Base-by-base conservation (phyloP, 2,888 invertebrate genomes). In the Caenorhabditis parvicauda region DNA sequence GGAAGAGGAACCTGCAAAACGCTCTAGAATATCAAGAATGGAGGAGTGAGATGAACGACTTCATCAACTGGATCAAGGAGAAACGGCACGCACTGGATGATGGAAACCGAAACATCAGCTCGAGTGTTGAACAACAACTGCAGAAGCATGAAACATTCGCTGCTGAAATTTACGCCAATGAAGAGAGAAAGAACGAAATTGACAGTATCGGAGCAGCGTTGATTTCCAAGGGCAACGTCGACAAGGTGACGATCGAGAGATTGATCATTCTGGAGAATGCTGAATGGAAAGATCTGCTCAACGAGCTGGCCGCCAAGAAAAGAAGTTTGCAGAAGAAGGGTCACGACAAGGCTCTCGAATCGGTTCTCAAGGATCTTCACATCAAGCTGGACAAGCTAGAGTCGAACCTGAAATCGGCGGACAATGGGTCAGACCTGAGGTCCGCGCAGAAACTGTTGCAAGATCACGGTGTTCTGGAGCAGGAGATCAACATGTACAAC, bases 11-110 rank as follows among this genome's bases (percentile, higher is more conserved):
- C 22, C 83, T 96, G 22, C 87, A 89, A 53, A 91, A 90, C 2
- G 90, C 92, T 0, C 88, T 90, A 72, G 90, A 90, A 48, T 93
- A 90, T 82, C 94, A 94, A 81, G 88, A 92, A 84, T 94, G 95
- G 82, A 87, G 90, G 25, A 89, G 93, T 0, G 91, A 94, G 79
- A 90, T 91, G 0, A 90, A 91, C 62, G 95, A 96, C 80, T 83
- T 85, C 58, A 59, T 66, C 45, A 87, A 87, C 1, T 96, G 95
- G 95, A 88, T 96, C 56, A 86, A 88, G 24, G 94, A 94, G 79
- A 96, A 96, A 83, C 87, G 89, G 49, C 88, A 89, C 80, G 90
- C 91, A 0, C 54, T 50, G 19, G 67, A 74, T 47, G 77, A 77
- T 39, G 38, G 70, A 5, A 59, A 68, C 24, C n/a, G n/a, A n/a